These are phyloP conservation scores for Holacanthella duospinosa DNA, from an alignment of 2,888 invertebrate species.

Conservation along the genomic window DNA sequence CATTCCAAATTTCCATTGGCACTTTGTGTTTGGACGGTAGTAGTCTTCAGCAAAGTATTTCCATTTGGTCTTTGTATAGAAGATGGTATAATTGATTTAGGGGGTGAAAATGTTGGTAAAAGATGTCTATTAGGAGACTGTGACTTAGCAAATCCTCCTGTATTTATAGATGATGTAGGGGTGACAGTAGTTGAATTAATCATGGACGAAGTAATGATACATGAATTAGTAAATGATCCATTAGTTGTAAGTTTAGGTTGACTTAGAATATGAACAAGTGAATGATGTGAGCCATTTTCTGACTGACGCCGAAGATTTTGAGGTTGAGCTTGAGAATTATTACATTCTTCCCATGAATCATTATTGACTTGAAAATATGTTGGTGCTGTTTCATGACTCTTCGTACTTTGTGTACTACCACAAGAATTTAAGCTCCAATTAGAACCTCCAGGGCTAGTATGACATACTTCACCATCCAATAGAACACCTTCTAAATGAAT, in stretches of 20 bases:
- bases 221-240: neutral
- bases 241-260: neutral
- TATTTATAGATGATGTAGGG: neutral
- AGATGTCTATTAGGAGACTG: neutral
- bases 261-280: neutral
- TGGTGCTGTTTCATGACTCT: slow-evolving; percentile 47
- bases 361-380: slow-evolving; percentile 39
- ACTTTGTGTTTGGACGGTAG: neutral
- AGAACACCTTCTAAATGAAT: slow-evolving; percentile 47
- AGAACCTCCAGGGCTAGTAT: slow-evolving; percentile 43
- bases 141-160: neutral
- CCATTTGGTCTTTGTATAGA: neutral
- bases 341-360: slow-evolving; percentile 31
- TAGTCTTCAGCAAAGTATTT: neutral
- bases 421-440: slow-evolving; percentile 53
- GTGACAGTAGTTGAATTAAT: slow-evolving; percentile 6
- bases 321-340: slow-evolving; percentile 14
- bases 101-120: neutral
- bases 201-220: slow-evolving; percentile 9
- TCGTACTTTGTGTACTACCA: slow-evolving; percentile 49
- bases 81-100: neutral
- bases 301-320: neutral
- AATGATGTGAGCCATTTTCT: slow-evolving; percentile 8
- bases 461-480: slow-evolving; percentile 44
- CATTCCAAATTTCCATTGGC: neutral